A percentile compares a stretch with the other conserved stretches of the same genome.
These are phyloP conservation scores for Podarcis siculus DNA, from an alignment of 2,797 vertebrate species.

Conservation along the genomic window DNA sequence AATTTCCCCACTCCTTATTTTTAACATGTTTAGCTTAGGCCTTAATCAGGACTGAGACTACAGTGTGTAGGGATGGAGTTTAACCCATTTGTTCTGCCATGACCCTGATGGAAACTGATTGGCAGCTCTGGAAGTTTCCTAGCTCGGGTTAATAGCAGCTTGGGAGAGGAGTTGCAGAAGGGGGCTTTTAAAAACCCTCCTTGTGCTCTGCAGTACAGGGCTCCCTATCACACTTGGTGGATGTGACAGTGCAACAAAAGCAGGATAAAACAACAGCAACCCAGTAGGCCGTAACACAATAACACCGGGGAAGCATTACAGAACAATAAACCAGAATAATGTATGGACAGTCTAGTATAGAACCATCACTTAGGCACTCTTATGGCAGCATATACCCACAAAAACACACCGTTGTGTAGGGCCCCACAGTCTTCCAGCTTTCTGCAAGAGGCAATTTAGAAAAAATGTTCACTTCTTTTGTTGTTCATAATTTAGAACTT, in stretches of 20 bases:
- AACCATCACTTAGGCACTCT: too few species aligned
- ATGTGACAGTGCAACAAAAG: too few species aligned
- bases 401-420: too few species aligned
- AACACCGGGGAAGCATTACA: too few species aligned
- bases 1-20: background rate
- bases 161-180: background rate
- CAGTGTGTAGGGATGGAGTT: background rate
- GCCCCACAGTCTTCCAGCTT: background rate
- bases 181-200: background rate
- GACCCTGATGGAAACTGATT: background rate
- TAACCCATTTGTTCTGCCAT: background rate
- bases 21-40: background rate
- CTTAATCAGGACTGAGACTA: background rate
- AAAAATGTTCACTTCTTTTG: background rate
- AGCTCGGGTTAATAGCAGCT: background rate
- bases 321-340: background rate
- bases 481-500: constrained; percentile 5
- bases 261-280: too few species aligned
- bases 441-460: background rate
- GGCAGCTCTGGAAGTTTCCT: background rate
- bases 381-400: too few species aligned
- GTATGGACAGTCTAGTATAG: too few species aligned
- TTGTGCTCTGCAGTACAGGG: background rate
- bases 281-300: too few species aligned
- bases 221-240: background rate